Conservation (phyloP, 2,113 vertebrate species). For the Oncorhynchus mykiss region DNA sequence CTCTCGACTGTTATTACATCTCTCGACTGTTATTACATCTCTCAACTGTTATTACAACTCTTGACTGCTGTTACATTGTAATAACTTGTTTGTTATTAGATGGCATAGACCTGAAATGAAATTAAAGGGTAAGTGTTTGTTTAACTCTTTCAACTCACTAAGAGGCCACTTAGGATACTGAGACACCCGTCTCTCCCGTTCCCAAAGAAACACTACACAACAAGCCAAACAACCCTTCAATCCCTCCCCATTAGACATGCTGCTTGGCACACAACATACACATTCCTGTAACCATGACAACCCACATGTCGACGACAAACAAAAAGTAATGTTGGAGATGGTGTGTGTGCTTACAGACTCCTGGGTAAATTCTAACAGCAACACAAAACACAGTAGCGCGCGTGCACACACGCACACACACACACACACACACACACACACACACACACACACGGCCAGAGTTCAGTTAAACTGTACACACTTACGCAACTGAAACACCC, state of each 20-base stretch:
- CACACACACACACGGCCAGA: background rate
- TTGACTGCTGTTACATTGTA: background rate
- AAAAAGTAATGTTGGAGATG: background rate
- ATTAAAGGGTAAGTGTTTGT: background rate
- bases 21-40: too few species aligned
- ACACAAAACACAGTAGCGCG: background rate
- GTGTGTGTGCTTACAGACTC: background rate
- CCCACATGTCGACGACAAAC: conserved; percentile 2
- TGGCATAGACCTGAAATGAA: background rate
- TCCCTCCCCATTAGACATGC: background rate
- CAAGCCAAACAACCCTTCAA: background rate
- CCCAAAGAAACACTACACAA: background rate
- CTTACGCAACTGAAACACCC: conserved; percentile 1
- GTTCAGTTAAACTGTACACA: background rate
- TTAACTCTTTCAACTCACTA: background rate
- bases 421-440: background rate
- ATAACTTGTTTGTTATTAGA: background rate
- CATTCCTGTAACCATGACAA: conserved; percentile 5
- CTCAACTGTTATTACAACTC: too few species aligned
- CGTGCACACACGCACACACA: background rate
- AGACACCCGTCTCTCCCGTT: background rate
- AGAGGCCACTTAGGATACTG: background rate
- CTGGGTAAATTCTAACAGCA: background rate
- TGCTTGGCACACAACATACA: background rate
- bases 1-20: too few species aligned